Evolutionary conservation across 2,797 vertebrate species (phyloP), one percentile per base, ranked within the genome.

Genomic region (Liasis olivaceus): DNA sequence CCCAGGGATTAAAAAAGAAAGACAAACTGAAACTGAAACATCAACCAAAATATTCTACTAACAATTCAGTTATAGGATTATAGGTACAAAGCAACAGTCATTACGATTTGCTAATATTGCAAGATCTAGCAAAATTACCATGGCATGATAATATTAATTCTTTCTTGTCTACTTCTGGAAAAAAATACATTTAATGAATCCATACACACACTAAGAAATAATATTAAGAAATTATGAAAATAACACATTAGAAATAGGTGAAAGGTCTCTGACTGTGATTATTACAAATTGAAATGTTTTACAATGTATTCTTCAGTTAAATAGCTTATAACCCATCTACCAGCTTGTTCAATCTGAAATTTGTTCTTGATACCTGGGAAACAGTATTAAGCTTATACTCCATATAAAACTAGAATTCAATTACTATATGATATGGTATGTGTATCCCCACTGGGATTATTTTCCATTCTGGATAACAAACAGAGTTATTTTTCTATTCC

Each of bases 391-490:
- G 93, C 95, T 96, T 95, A 94, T 96, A 90, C 77, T 95, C 93
- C 69, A 84, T 95, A 97, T 93, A 95, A 93, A 95, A 96, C 91
- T 87, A 95, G 93, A 95, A 96, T 95, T 95, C 92, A 92, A 94
- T 97, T 96, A 96, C 56, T 62, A 85, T 62, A 92, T 90, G 90
- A 94, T 94, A 89, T 26, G 90, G 62, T 87, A 59, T 93, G 77
- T 91, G 91, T 90, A 93, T 91, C 77, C 89, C 94, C 89, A 59
- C 91, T 95, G 95, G 89, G 93, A 96, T 95, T 95, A 94, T 56
- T 95, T 95, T 95, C 94, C 90, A 86, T 54, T 77, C 92, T 85
- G 90, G 96, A 95, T 84, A 85, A 89, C 95, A 96, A 96, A 93
- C 77, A 94, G 87, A 88, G 84, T 84, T 96, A 95, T 96, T 97